A percentile compares a stretch with the other conserved stretches of the same genome.
phyloP scores from a whole-genome alignment of 2,113 vertebrate species.

The Gavialis gangeticus region DNA sequence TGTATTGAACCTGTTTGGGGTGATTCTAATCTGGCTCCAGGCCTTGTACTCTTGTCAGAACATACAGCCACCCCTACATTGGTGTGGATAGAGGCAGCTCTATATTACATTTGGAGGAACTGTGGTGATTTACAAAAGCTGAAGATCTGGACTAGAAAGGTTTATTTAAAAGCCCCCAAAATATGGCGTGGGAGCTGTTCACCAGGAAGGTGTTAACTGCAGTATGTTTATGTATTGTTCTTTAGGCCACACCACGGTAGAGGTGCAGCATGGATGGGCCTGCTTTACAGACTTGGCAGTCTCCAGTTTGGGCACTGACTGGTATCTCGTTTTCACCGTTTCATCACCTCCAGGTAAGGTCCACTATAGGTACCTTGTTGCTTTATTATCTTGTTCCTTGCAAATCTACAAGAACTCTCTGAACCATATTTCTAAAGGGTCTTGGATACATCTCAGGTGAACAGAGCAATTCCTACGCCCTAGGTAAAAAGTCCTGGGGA shows the following conservation, averaged over 20 bases:
- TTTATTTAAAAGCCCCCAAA: background rate
- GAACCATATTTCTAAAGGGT: background rate
- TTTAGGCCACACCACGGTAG: slow-evolving; percentile 70
- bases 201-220: background rate
- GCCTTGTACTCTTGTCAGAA: background rate
- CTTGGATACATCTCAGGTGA: background rate
- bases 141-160: background rate
- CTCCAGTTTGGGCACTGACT: slow-evolving; percentile 75
- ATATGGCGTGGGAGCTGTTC: background rate
- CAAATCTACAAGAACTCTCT: too few species aligned
- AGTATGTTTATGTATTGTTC: background rate
- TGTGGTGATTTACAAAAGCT: background rate
- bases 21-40: background rate
- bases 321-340: slow-evolving; percentile 79
- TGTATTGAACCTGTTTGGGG: background rate
- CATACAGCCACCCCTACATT: background rate
- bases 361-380: background rate
- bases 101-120: too few species aligned
- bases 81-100: background rate
- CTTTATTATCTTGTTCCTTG: background rate
- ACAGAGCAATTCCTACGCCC: background rate
- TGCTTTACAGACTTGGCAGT: slow-evolving; percentile 77
- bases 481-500: too few species aligned
- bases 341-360: slow-evolving; percentile 80
- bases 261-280: slow-evolving; percentile 75